Conservation (phyloP, 1,140 invertebrate species). For the Hormaphis cornu region DNA sequence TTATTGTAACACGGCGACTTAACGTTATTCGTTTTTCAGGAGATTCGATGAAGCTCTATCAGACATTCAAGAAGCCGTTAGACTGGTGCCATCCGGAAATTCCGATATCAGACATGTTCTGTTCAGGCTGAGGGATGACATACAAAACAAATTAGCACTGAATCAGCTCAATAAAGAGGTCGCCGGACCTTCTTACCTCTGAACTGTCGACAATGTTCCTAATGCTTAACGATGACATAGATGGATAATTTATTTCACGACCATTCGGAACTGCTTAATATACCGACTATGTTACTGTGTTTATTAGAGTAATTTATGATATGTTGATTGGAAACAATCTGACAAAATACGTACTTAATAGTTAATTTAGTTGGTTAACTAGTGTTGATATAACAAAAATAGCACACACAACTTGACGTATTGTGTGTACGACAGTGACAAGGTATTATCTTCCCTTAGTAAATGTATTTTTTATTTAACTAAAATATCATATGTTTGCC, state of each 20-base stretch:
- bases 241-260: constrained; percentile 10
- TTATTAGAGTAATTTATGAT: not conserved
- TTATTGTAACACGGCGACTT: not conserved
- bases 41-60: constrained; percentile 52
- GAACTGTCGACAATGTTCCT: constrained; percentile 6
- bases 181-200: not conserved
- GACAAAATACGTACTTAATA: not conserved
- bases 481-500: too few relatives aligned
- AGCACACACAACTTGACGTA: not conserved
- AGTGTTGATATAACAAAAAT: not conserved
- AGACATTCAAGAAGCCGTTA: constrained; percentile 59
- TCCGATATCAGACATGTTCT: constrained; percentile 58
- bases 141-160: constrained; percentile 41
- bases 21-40: constrained; percentile 38
- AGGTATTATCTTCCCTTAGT: too few relatives aligned
- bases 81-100: constrained; percentile 55
- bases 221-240: not conserved
- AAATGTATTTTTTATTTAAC: too few relatives aligned
- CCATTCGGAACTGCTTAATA: not conserved
- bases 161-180: not conserved
- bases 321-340: not conserved
- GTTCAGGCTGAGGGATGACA: constrained; percentile 55
- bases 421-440: not conserved
- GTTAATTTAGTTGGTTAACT: not conserved
- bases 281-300: too few relatives aligned